Percentiles rank a stretch among this genome's conserved stretches.
phyloP scores from a whole-genome alignment of 2,888 invertebrate genomes.

The Eutolmus rufibarbis region DNA sequence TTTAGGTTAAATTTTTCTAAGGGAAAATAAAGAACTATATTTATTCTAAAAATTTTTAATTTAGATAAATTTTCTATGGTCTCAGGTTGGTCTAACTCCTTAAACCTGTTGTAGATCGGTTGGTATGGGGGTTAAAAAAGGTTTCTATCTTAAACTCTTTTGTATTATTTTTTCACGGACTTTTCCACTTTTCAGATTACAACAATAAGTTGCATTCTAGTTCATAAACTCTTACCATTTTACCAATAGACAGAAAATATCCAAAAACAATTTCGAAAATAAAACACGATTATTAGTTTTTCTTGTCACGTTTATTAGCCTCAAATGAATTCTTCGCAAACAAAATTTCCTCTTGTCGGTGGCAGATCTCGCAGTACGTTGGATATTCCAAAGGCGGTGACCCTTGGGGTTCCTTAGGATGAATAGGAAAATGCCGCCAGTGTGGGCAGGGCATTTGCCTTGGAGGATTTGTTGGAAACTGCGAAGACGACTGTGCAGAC shows the following conservation, averaged over 20 bases:
- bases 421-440: constrained; percentile 60
- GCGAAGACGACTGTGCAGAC: background rate
- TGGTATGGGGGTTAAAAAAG: too few relatives aligned
- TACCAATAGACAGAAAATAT: background rate
- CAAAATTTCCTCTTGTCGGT: background rate
- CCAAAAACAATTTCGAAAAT: background rate
- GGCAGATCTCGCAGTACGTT: constrained; percentile 34
- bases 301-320: background rate
- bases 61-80: too few relatives aligned
- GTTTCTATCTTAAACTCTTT: too few relatives aligned
- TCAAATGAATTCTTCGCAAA: background rate
- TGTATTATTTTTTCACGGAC: too few relatives aligned
- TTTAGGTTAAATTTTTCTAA: too few relatives aligned
- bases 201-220: too few relatives aligned
- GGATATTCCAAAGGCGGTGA: constrained; percentile 37
- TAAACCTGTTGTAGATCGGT: too few relatives aligned
- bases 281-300: background rate
- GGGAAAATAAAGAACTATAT: too few relatives aligned
- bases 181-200: too few relatives aligned
- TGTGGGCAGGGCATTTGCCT: constrained; percentile 61
- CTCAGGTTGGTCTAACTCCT: too few relatives aligned
- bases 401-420: constrained; percentile 49
- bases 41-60: too few relatives aligned
- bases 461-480: constrained; percentile 57
- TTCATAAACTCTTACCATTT: too few relatives aligned